These are phyloP conservation scores for Drosophila colorata DNA, from an alignment of 2,888 invertebrate genomes.

Conservation along the genomic window DNA sequence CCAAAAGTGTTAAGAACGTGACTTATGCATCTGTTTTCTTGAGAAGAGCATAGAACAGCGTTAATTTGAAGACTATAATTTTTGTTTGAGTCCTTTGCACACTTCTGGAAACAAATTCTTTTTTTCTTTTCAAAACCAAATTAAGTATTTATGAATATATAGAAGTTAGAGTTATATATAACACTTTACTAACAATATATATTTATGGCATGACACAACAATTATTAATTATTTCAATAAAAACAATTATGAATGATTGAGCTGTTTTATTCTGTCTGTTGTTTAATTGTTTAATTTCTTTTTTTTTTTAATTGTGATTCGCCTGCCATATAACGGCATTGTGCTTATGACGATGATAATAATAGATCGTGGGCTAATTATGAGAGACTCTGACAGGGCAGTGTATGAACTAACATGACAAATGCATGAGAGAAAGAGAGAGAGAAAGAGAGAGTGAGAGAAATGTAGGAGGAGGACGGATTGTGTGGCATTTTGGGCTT, in stretches of 20 bases:
- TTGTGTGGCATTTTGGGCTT: constrained; percentile 10
- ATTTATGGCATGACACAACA: constrained; percentile 83
- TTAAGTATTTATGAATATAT: constrained; percentile 50
- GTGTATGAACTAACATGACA: constrained; percentile 17
- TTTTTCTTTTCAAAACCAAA: constrained; percentile 26
- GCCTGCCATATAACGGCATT: constrained; percentile 18
- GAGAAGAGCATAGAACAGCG: constrained; percentile 6
- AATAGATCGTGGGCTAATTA: constrained; percentile 15
- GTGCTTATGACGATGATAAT: constrained; percentile 30
- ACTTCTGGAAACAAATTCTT: constrained; percentile 11
- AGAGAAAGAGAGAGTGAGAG: not conserved
- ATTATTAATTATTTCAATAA: constrained; percentile 77
- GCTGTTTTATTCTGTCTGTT: constrained; percentile 57
- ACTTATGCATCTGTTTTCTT: not conserved
- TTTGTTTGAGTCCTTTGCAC: not conserved
- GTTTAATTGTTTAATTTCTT: constrained; percentile 35
- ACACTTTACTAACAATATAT: constrained; percentile 79
- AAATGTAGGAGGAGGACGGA: not conserved
- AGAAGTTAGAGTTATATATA: constrained; percentile 71
- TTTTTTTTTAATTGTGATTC: constrained; percentile 23
- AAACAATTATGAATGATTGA: constrained; percentile 76
- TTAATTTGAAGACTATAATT: not conserved
- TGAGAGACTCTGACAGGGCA: constrained; percentile 21
- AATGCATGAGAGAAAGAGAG: constrained; percentile 19
- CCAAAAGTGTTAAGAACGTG: not conserved